These are phyloP conservation scores for Gila robusta DNA, from an alignment of 2,797 vertebrate genomes.

Conservation along the genomic window DNA sequence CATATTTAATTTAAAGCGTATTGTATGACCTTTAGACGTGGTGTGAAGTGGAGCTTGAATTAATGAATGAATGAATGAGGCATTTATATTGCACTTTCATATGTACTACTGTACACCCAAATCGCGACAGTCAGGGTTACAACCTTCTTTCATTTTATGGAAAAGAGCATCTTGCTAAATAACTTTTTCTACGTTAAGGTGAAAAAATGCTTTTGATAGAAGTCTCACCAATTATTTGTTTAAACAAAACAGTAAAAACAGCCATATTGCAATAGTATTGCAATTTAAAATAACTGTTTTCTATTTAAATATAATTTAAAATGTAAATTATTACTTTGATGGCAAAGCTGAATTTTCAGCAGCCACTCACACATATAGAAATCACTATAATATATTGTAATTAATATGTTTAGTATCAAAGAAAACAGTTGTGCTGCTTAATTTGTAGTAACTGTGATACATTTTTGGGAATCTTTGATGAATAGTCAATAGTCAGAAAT, in stretches of 20 bases:
- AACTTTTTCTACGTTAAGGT: background rate
- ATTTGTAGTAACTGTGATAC: background rate
- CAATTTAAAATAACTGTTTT: background rate
- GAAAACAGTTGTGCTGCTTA: background rate
- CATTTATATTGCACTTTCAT: no score
- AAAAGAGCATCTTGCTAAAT: background rate
- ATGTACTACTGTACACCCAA: no score
- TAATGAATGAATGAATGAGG: no score
- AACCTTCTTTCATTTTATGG: background rate
- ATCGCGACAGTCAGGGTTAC: no score
- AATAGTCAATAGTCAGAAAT: background rate
- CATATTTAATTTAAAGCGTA: background rate
- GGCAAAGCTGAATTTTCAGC: no score
- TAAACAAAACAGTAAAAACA: background rate
- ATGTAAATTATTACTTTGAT: no score
- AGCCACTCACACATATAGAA: background rate
- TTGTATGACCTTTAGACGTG: background rate
- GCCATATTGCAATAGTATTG: background rate
- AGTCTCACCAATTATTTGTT: background rate
- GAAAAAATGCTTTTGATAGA: background rate
- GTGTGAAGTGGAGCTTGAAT: no score
- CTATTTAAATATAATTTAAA: background rate
- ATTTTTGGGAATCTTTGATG: background rate
- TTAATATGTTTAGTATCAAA: background rate
- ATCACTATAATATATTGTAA: background rate